A percentile compares a stretch with the other conserved stretches of the same genome.
These are phyloP conservation scores for Castor canadensis DNA, from an alignment of 2,113 vertebrate genomes.

Conservation along the genomic window DNA sequence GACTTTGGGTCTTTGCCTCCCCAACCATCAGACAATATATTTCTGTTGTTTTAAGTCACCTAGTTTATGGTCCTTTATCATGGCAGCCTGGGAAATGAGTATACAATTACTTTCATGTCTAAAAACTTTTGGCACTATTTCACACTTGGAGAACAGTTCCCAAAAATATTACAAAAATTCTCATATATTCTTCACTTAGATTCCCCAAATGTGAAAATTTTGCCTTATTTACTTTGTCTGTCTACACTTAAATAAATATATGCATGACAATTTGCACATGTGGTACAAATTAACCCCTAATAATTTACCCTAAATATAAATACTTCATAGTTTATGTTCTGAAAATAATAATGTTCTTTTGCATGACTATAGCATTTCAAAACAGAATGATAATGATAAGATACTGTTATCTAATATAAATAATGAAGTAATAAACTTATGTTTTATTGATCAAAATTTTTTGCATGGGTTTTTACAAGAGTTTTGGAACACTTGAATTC, in stretches of 20 bases:
- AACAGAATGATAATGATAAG: background rate
- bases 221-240: background rate
- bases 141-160: background rate
- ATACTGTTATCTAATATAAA: background rate
- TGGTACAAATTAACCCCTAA: background rate
- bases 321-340: background rate
- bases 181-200: background rate
- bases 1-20: too few relatives aligned
- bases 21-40: background rate
- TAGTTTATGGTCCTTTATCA: background rate
- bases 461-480: background rate
- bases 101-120: background rate
- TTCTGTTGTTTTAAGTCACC: background rate
- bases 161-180: too few relatives aligned
- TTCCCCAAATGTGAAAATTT: background rate
- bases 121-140: background rate
- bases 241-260: background rate
- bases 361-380: background rate
- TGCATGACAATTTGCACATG: background rate
- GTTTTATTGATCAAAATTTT: background rate
- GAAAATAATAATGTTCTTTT: background rate
- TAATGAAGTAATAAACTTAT: background rate
- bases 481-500: background rate
- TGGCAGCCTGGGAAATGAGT: background rate
- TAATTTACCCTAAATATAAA: background rate